Base-by-base conservation (phyloP, 23 tunicate species). In the Styela clava region DNA sequence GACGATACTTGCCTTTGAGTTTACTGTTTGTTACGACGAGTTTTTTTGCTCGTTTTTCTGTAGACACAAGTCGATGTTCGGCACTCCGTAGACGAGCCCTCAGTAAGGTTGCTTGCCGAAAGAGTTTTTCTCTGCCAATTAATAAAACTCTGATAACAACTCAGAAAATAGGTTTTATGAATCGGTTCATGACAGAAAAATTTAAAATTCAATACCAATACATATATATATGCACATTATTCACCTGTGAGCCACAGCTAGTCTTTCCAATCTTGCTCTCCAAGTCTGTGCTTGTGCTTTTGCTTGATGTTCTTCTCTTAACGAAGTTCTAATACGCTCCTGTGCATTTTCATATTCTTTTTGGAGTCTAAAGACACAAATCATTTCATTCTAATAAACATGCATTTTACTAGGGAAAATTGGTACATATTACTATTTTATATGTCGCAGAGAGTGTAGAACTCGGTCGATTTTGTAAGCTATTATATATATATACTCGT, bases 271-370 rank as follows among this genome's bases (percentile, higher is more conserved):
- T 26, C 63, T 63, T 12, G 65, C 88, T 70, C 88, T 33, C 94
- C 94, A 89, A 31, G 78, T 73, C 63, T 89, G 88, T 18, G 85
- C 84, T 52, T 74, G 77, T 20, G 85, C 85, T 74, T 89, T 89
- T 27, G 94, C 94, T 63, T 69, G 71, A 20, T 78, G 82, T 34
- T 89, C 94, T 23, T 84, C 84, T 0, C 85, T 74, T 51, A 85
- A 69, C 22, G 88, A 89, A 27, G 33, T 64, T 35, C 83, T 63
- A 12, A 89, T 79, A 2, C 73, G 68, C 65, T 79, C 62, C 28
- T 84, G 84, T 2, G 88, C 88, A 5, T 79, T 79, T 23, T 84
- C 61, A 35, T 79, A 84, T 63, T 89, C 94, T 37, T 73, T 69
- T 28, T 84, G 85, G 62, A 84, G 32, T 30, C 94, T 89, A 73